Evolutionary conservation across 2,797 vertebrate genomes (phyloP), one percentile per base, ranked within the genome.

Genomic region (Mallotus villosus): DNA sequence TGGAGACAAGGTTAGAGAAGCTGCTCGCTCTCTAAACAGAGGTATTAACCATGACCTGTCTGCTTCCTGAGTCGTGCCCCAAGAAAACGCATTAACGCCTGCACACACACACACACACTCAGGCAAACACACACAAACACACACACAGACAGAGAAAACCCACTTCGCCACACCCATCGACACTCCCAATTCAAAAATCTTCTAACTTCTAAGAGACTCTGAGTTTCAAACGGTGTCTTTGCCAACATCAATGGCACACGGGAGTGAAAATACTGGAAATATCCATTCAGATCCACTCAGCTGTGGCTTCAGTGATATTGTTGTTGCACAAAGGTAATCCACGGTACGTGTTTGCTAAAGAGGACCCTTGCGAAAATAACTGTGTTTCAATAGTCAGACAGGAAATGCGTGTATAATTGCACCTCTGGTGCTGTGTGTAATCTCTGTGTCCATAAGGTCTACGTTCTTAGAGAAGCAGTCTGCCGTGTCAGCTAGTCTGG

Each of bases 21-120:
- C 82, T 78, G 78, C 79, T 84, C 74, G 89, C 81, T 89, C 82
- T 92, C 87, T 85, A 91, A 92, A 92, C 90, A 92, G 80, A 84
- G 86, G 88, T 84, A 92, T 93, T 92, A 92, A 86, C 85, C 72
- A 74, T 89, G 89, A 89, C 89, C 89, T 73, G 74, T 87, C 85
- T 88, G 81, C 86, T 91, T 91, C 85, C 86, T 86, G 83, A 84
- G 75, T 87, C 81, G 71, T 89, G 86, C 73, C 37, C 64, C 81
- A 71, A 75, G 81, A 76, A 76, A 81, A 74, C 49, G 3, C 82
- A 88, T 92, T 88, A 89, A 71, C 41, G 22, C 72, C 66, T 65
- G 34, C 64, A 46, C 62, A 64, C 62, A 68, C n/a, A 55, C 46
- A 63, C 59, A 63, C 66, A 2, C 60, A 37, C 58, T 53, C 59